Conservation (phyloP, 2,113 vertebrate genomes). For the Recurvirostra avosetta region DNA sequence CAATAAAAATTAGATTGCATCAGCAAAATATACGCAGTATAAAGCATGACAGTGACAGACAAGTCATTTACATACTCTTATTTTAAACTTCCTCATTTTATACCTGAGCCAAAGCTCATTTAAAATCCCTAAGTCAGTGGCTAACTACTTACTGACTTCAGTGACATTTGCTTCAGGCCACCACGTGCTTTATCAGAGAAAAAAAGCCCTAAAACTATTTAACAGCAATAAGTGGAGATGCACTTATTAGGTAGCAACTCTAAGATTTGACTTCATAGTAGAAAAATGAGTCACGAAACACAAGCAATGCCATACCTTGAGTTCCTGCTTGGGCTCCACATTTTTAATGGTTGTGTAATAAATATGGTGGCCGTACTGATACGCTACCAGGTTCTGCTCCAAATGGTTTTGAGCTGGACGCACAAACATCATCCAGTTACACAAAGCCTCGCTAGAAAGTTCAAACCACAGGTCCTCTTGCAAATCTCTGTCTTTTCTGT, state of each 20-base stretch:
- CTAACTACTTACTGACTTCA: neutral
- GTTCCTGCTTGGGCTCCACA: conserved; percentile 95
- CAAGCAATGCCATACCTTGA: conserved; percentile 79
- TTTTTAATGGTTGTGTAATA: conserved; percentile 97
- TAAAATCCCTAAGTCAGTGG: neutral
- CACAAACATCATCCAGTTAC: conserved; percentile 99
- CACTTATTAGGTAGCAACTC: neutral
- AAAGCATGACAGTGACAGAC: neutral
- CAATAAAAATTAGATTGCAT: neutral
- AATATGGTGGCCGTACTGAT: conserved; percentile 94
- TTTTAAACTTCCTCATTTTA: neutral
- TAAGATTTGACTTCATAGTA: neutral
- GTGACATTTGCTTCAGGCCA: neutral
- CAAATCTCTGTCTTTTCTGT: conserved; percentile 80
- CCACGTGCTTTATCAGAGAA: neutral
- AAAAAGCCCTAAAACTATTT: neutral
- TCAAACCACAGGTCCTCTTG: conserved; percentile 91
- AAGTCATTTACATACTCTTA: neutral
- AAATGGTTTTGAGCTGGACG: conserved; percentile 94
- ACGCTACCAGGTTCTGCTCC: conserved; percentile 97
- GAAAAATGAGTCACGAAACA: neutral
- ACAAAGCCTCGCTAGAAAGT: conserved; percentile 91
- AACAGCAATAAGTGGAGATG: neutral
- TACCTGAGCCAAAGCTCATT: neutral
- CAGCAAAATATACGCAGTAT: neutral